A percentile compares a stretch with the other conserved stretches of the same genome.
These are phyloP conservation scores for Cyclopterus lumpus DNA, from an alignment of 2,797 vertebrate species.

Conservation along the genomic window DNA sequence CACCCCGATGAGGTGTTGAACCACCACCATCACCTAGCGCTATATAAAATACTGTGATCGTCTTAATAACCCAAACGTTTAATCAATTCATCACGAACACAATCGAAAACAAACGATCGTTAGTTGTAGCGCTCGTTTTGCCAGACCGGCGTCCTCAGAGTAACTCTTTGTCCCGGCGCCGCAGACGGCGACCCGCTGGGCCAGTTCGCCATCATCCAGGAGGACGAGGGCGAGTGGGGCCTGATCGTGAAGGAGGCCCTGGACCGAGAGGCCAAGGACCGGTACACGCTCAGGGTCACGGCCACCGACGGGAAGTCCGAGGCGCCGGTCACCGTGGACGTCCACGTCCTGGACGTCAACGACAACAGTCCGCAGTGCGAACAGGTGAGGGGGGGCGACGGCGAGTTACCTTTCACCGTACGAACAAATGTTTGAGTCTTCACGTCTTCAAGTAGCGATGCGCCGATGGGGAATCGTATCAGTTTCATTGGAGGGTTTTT, in stretches of 20 bases:
- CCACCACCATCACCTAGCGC: no score
- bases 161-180: no score
- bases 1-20: no score
- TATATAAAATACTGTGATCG: no score
- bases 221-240: conserved; percentile 88
- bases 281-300: conserved; percentile 88
- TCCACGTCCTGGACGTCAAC: conserved; percentile 95
- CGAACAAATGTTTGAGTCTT: neutral
- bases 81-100: no score
- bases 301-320: conserved; percentile 96
- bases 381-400: conserved; percentile 84
- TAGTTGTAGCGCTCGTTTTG: no score
- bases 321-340: conserved; percentile 86
- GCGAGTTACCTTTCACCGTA: neutral
- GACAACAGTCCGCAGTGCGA: conserved; percentile 96
- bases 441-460: neutral
- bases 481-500: neutral
- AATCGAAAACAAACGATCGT: no score
- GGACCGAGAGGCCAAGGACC: conserved; percentile 91
- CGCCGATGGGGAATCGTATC: neutral
- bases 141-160: no score
- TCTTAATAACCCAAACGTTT: no score
- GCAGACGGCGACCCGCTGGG: conserved; percentile 92
- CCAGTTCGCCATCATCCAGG: conserved; percentile 89
- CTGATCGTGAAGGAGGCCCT: conserved; percentile 89